Base-by-base conservation (phyloP, 2,888 invertebrate species). In the Escarpia spicata region DNA sequence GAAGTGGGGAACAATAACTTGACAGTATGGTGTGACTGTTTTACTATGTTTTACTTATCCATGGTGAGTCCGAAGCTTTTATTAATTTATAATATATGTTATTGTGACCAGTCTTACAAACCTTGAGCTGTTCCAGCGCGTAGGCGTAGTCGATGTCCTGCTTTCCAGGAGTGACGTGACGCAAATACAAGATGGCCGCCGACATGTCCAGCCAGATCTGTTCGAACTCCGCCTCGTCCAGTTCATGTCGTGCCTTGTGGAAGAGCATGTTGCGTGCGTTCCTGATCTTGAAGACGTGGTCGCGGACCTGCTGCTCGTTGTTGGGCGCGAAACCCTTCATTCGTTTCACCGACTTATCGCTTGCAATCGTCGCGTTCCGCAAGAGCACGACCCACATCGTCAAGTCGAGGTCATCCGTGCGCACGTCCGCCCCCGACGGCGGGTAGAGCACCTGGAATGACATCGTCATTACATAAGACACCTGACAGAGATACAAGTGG, bases 151-250 rank as follows among this genome's bases (percentile, higher is more conserved):
- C 4, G 75, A n/a, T 26, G 75, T 75, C n/a, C 75, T 26, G 75
- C 19, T 19, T 26, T 15, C 75, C n/a, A 2, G 91, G 91, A 31
- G 91, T 91, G 91, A 44, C 6, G 43, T 26, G 43, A 4, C 91
- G 43, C n/a, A 91, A 26, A 44, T 91, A 43, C 91, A 91, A 91
- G 91, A 91, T 91, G 91, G 91, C 91, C 15, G 43, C 91, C 91
- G 91, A 43, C 37, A 91, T 31, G 19, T 91, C 44, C 15, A 43
- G n/a, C 91, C 91, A 91, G 43, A 91, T 43, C 91, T 91, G 43
- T 3, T 91, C 91, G 9, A 91, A 91, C 91, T 91, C 91, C 44
- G 43, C 8, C 19, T 19, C 19, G 43, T 91, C 37, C 44, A 91
- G 15, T 31, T 91, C 91, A 31, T 91, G 91, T 1, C 44, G 43